Conservation (phyloP, 2,888 invertebrate species). For the Morpho achilles region DNA sequence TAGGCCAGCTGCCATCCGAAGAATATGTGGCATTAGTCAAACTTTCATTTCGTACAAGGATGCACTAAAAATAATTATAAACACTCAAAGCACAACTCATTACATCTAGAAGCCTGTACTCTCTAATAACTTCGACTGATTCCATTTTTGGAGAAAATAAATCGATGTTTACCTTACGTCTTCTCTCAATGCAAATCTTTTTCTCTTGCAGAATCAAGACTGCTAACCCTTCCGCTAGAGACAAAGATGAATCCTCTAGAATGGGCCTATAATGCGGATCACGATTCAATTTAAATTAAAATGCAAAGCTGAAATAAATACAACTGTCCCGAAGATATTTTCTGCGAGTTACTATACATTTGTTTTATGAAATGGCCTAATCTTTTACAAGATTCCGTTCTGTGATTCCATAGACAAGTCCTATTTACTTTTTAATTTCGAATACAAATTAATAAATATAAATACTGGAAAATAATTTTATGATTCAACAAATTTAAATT, state of each 20-base stretch:
- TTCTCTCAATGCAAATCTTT: conserved; percentile 74
- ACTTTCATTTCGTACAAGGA: conserved; percentile 79
- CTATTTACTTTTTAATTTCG: conserved; percentile 65
- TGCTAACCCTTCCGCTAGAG: conserved; percentile 75
- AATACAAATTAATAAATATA: conserved; percentile 28
- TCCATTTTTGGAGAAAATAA: conserved; percentile 68
- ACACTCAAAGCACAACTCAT: conserved; percentile 54
- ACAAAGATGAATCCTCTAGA: conserved; percentile 71
- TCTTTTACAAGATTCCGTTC: conserved; percentile 80
- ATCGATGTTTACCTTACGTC: conserved; percentile 80
- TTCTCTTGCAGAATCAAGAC: conserved; percentile 75
- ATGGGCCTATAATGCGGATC: conserved; percentile 68
- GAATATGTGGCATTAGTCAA: conserved; percentile 80
- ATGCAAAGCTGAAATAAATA: conserved; percentile 79
- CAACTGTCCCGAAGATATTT: conserved; percentile 78
- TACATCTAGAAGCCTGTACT: conserved; percentile 40
- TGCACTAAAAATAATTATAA: conserved; percentile 77
- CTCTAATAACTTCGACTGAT: conserved; percentile 52
- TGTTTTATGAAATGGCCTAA: conserved; percentile 81
- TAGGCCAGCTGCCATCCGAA: conserved; percentile 79
- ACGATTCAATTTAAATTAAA: conserved; percentile 77
- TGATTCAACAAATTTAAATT: no score
- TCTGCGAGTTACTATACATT: conserved; percentile 80
- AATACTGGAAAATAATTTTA: no score
- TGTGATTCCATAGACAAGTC: conserved; percentile 75